These are phyloP conservation scores for Stegodyphus dumicola DNA, from an alignment of 1,140 invertebrate species.

Conservation along the genomic window DNA sequence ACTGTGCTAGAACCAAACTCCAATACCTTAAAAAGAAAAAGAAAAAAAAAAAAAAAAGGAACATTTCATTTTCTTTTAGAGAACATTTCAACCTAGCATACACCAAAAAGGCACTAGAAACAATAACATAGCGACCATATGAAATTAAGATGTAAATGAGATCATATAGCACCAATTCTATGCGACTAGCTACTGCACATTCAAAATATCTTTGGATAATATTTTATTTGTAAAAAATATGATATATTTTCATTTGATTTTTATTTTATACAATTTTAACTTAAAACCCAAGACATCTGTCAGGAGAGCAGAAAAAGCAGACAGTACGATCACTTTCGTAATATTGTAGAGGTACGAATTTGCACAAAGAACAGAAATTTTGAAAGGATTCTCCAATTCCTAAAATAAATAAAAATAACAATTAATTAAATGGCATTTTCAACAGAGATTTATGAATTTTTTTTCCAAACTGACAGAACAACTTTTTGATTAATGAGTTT, in stretches of 20 bases:
- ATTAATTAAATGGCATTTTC: background rate
- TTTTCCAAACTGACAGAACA: too few species aligned
- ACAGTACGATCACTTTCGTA: conserved; percentile 93
- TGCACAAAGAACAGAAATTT: conserved; percentile 93
- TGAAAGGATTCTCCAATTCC: conserved; percentile 96
- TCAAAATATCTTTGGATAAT: too few species aligned
- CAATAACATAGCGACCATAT: too few species aligned
- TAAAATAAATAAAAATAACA: conserved; percentile 69
- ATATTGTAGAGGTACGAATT: conserved; percentile 97
- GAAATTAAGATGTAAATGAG: background rate
- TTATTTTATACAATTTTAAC: conserved; percentile 96
- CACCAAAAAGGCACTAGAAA: too few species aligned
- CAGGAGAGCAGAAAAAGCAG: conserved; percentile 92
- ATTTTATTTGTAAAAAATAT: too few species aligned
- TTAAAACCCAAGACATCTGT: conserved; percentile 97
- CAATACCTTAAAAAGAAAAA: too few species aligned
- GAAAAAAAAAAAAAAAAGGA: too few species aligned
- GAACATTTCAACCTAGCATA: too few species aligned
- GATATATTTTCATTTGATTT: conserved; percentile 68
- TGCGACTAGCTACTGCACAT: background rate
- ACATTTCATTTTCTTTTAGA: too few species aligned
- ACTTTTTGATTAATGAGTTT: too few species aligned
- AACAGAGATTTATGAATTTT: background rate
- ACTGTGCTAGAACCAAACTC: too few species aligned
- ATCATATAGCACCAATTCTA: background rate